Evolutionary conservation across 2,797 vertebrate genomes (phyloP), one percentile per base, ranked within the genome.

Genomic region (Tokudaia tokunoshimensis): DNA sequence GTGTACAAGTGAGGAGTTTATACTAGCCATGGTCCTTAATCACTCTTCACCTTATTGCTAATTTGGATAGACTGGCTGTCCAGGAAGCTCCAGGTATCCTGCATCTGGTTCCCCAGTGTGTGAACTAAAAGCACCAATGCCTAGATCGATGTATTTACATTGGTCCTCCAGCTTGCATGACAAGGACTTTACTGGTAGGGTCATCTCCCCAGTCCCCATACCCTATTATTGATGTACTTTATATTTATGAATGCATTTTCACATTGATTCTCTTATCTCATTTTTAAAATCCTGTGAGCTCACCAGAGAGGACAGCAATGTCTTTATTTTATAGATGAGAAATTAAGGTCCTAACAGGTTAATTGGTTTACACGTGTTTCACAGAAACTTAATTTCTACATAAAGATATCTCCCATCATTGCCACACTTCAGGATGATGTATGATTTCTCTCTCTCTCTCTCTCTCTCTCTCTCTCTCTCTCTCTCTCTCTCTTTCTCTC

Each of bases 171-270:
- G 22, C 34, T 37, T 17, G 4, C 14, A 55, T 4, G 15, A 31
- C 82, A 84, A 84, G 10, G 17, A 50, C 41, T 15, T 50, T 50
- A 13, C 41, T 65, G 17, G 19, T 17, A 15, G 50, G 34, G 9
- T 19, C 34, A 37, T 37, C 22, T 41, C 13, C 13, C 67, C 31
- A 6, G 34, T 15, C 26, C 50, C 8, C 8, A 26, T 8, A 29
- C 6, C 1, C 26, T 85, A 75, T 50, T 75, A 11, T 44, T 91
- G 13, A 92, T 29, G 82, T 76, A 6, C 8, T 93, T 90, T 63
- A 91, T 5, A 88, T n/a, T 92, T 92, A 86, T 89, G 59, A 78
- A 89, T 89, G 55, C 11, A 93, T 89, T 84, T 96, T 93, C 67
- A 75, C 22, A 29, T 41, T 37, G 29, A 85, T 79, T 65, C 63